phyloP scores from a whole-genome alignment of 2,888 invertebrate genomes.

The Electrophaes corylata region DNA sequence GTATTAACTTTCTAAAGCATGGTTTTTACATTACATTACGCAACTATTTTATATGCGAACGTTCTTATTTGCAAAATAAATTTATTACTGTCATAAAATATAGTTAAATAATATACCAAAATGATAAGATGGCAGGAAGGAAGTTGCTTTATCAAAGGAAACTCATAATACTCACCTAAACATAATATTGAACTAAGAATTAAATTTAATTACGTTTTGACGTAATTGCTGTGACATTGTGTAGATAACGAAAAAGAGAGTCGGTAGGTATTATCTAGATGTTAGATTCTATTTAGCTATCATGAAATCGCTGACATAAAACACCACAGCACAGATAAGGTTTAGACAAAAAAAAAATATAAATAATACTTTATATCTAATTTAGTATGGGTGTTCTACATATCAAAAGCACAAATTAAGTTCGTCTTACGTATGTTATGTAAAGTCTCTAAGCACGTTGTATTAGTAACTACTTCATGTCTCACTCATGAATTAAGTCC shows the following conservation, averaged over 20 bases:
- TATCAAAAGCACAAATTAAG: conserved; percentile 3
- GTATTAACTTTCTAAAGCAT: neutral
- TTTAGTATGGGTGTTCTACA: neutral
- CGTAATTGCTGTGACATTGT: neutral
- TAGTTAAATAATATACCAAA: conserved; percentile 18
- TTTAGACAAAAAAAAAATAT: neutral
- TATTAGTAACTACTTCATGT: conserved; percentile 19
- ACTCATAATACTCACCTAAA: conserved; percentile 48
- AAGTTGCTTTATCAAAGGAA: conserved; percentile 71
- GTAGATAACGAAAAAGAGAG: neutral
- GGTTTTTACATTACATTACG: neutral
- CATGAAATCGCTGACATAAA: no score
- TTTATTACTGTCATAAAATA: neutral
- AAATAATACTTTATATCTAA: no score
- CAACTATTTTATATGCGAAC: neutral
- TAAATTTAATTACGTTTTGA: conserved; percentile 13
- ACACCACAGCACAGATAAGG: no score
- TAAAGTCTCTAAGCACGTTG: conserved; percentile 26
- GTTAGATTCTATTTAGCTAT: no score
- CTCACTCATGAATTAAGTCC: conserved; percentile 25
- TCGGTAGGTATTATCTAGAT: no score
- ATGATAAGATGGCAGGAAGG: conserved; percentile 64
- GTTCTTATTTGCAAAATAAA: conserved; percentile 2
- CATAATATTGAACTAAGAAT: conserved; percentile 30
- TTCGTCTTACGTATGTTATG: conserved; percentile 8